Evolutionary conservation across 2,113 vertebrate genomes (phyloP).

Genomic region (Burhinus oedicnemus): DNA sequence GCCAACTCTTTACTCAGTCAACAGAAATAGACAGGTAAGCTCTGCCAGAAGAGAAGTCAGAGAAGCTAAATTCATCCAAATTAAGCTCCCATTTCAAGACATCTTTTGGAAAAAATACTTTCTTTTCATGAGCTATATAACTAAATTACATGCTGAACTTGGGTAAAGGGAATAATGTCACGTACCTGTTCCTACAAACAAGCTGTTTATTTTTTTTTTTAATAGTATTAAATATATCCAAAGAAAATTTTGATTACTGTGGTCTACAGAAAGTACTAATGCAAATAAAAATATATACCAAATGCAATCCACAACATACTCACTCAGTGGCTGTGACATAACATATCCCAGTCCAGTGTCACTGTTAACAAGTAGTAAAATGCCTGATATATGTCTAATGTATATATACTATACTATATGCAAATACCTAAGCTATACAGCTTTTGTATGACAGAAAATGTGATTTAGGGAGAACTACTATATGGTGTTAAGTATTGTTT

Average conservation of each 20-base stretch:
- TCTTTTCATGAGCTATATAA: neutral
- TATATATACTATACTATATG: neutral
- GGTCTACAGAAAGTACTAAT: neutral
- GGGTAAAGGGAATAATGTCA: neutral
- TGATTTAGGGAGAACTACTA: neutral
- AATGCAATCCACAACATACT: neutral
- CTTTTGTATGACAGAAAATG: neutral
- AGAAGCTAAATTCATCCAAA: constrained; percentile 13
- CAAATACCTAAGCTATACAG: neutral
- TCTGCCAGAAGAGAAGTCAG: constrained; percentile 22
- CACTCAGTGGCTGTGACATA: neutral
- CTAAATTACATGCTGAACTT: neutral
- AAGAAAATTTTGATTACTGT: neutral
- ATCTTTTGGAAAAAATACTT: neutral
- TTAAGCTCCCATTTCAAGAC: neutral
- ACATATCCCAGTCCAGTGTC: neutral
- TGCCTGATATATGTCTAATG: neutral
- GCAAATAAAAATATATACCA: neutral
- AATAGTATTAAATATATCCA: neutral
- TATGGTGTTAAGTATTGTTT: neutral
- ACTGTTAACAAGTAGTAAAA: neutral
- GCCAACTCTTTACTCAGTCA: neutral
- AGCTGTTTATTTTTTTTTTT: neutral
- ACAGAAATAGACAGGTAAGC: neutral
- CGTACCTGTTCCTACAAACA: neutral